Conservation (phyloP, 1,140 invertebrate genomes). For the Drosophila tristis region DNA sequence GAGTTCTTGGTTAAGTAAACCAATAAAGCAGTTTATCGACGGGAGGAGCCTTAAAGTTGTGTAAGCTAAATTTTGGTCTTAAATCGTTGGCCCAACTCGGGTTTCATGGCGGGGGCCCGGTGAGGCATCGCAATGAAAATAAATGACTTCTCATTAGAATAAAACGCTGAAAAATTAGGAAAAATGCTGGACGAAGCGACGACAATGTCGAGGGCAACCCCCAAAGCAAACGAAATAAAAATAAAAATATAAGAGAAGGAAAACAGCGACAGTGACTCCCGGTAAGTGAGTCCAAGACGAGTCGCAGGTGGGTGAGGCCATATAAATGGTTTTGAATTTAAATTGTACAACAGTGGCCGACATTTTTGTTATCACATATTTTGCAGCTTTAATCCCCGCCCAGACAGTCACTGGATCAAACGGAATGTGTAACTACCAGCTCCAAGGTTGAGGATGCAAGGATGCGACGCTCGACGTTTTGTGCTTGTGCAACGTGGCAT, state of each 20-base stretch:
- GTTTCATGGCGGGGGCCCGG: not conserved
- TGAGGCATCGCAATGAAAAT: slow-evolving; percentile 68
- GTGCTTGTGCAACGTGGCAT: slow-evolving; percentile 80
- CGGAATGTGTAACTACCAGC: slow-evolving; percentile 47
- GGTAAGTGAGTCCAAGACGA: slow-evolving; percentile 46
- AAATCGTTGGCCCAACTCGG: slow-evolving; percentile 33
- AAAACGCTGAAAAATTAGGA: slow-evolving; percentile 80
- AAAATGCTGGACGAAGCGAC: slow-evolving; percentile 55
- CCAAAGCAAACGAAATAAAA: slow-evolving; percentile 40
- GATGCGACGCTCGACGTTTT: slow-evolving; percentile 55
- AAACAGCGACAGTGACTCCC: not conserved
- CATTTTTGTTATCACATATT: slow-evolving; percentile 25
- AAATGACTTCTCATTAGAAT: slow-evolving; percentile 78
- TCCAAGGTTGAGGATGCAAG: slow-evolving; percentile 43
- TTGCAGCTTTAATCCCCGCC: slow-evolving; percentile 42
- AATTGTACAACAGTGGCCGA: slow-evolving; percentile 64
- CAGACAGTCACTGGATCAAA: slow-evolving; percentile 24
- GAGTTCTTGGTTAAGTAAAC: slow-evolving; percentile 14
- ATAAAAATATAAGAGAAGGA: slow-evolving; percentile 23
- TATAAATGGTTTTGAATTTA: slow-evolving; percentile 73
- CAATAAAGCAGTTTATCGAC: slow-evolving; percentile 40
- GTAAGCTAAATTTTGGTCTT: slow-evolving; percentile 28
- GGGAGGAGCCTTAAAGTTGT: slow-evolving; percentile 19
- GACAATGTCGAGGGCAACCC: slow-evolving; percentile 31
- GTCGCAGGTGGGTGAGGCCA: slow-evolving; percentile 65